These are phyloP conservation scores for Noctua janthina DNA, from an alignment of 2,888 invertebrate species.

Conservation along the genomic window DNA sequence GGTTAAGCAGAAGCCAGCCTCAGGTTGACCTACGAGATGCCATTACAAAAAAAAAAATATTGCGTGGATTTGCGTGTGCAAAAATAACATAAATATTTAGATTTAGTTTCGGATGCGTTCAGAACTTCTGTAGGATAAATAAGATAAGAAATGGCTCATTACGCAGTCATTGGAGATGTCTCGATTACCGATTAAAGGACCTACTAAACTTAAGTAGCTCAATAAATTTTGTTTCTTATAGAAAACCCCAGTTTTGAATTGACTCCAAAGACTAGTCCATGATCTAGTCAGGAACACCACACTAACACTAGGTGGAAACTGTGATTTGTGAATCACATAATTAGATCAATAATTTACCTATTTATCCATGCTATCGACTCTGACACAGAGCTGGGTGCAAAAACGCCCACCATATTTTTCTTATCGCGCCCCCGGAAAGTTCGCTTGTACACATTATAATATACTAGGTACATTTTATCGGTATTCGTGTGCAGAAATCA, in stretches of 20 bases:
- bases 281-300: neutral
- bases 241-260: neutral
- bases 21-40: too few relatives aligned
- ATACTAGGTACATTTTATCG: neutral
- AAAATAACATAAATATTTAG: neutral
- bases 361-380: neutral
- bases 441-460: neutral
- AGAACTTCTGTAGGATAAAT: neutral
- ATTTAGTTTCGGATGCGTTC: neutral
- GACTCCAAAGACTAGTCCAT: neutral
- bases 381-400: neutral
- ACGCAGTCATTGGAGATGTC: neutral
- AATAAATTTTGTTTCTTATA: too few relatives aligned
- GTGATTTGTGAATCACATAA: neutral
- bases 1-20: too few relatives aligned
- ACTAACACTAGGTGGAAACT: neutral
- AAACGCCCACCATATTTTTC: neutral
- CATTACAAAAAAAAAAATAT: too few relatives aligned
- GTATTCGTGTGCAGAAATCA: slow-evolving; percentile 40
- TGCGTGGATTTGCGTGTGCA: neutral
- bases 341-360: neutral
- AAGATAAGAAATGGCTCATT: neutral
- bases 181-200: neutral
- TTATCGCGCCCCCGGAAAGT: slow-evolving; percentile 21
- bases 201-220: neutral